Evolutionary conservation across 2,797 vertebrate species (phyloP).

Genomic region (Choloepus didactylus): DNA sequence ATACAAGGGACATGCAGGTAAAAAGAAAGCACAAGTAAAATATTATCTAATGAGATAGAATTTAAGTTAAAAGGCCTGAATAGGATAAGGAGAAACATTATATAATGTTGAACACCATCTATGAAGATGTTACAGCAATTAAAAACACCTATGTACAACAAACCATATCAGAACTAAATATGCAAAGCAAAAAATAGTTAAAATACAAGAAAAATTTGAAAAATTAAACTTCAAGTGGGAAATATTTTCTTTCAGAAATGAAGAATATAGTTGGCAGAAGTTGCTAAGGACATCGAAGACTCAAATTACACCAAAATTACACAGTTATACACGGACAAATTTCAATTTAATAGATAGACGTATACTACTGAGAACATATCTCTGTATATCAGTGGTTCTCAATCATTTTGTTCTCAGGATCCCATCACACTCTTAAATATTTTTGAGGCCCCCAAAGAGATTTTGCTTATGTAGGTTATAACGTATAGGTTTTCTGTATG

Average conservation of each 20-base stretch:
- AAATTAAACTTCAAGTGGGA: background rate
- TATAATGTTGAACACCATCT: background rate
- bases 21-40: background rate
- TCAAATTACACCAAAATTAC: background rate
- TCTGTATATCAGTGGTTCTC: background rate
- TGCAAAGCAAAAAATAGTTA: background rate
- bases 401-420: background rate
- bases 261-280: background rate
- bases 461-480: background rate
- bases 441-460: background rate
- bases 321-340: background rate
- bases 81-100: background rate
- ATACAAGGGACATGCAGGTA: background rate
- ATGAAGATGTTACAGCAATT: background rate
- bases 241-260: background rate
- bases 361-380: background rate
- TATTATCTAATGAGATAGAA: background rate
- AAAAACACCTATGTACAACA: background rate
- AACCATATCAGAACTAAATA: background rate
- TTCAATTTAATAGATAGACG: background rate
- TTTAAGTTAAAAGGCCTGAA: background rate
- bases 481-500: background rate
- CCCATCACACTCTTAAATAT: background rate
- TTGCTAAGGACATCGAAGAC: background rate
- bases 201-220: background rate